Conservation (phyloP, 2,888 invertebrate genomes). For the Malacosoma neustria region DNA sequence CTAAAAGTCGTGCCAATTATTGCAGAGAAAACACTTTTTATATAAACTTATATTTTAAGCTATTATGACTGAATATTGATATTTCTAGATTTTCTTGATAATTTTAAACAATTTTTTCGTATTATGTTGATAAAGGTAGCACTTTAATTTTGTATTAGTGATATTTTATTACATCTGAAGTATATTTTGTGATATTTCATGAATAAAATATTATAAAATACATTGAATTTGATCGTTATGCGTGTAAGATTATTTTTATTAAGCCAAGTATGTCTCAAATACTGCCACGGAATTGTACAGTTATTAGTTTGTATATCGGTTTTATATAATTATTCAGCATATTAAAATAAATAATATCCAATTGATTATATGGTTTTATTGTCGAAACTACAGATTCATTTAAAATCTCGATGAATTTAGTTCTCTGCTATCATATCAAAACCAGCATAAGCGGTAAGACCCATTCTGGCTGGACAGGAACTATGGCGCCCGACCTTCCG, state of each 20-base stretch:
- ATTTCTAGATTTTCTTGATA: not conserved
- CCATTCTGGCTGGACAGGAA: no score
- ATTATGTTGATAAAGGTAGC: not conserved
- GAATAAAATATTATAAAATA: not conserved
- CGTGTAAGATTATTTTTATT: not conserved
- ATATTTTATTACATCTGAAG: not conserved
- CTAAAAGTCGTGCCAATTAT: constrained; percentile 9
- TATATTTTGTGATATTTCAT: not conserved
- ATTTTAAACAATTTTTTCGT: not conserved
- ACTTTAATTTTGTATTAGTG: not conserved
- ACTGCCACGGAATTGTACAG: constrained; percentile 56
- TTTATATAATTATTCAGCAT: constrained; percentile 59
- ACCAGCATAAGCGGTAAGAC: no score
- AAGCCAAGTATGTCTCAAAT: constrained; percentile 13
- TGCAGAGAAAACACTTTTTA: constrained; percentile 5
- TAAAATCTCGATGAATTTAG: no score
- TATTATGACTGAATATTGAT: not conserved
- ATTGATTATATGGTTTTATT: no score
- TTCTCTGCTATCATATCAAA: no score
- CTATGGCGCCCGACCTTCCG: no score
- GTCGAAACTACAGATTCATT: no score
- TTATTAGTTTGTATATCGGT: constrained; percentile 64
- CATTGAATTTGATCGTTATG: not conserved
- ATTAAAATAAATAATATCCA: constrained; percentile 41
- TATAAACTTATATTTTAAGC: not conserved